phyloP scores from a whole-genome alignment of 2,888 invertebrate species.

The Hydriomena furcata region DNA sequence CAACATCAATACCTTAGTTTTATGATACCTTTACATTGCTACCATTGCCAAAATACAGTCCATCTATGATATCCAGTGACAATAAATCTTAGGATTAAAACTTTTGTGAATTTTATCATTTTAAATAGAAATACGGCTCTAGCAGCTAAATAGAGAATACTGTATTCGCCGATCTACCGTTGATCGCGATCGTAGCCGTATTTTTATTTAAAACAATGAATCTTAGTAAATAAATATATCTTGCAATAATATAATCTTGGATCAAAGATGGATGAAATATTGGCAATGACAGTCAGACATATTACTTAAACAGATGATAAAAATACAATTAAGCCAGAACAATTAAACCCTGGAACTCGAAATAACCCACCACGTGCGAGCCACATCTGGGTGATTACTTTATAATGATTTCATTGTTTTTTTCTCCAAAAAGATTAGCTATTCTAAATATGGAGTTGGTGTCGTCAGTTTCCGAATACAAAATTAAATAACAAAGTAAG shows the following conservation, averaged over 20 bases:
- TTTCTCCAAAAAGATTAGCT: no score
- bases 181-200: no score
- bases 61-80: background rate
- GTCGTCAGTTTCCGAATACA: no score
- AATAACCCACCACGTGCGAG: slow-evolving; percentile 20
- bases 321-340: background rate
- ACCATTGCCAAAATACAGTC: background rate
- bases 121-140: no score
- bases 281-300: slow-evolving; percentile 7
- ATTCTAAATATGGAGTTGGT: no score
- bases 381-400: slow-evolving; percentile 2
- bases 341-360: slow-evolving; percentile 6
- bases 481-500: no score
- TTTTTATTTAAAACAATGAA: no score
- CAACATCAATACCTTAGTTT: slow-evolving; percentile 59
- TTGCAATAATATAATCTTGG: no score
- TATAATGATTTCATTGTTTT: background rate
- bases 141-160: no score
- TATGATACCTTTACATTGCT: slow-evolving; percentile 26
- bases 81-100: background rate
- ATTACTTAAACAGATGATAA: slow-evolving; percentile 4
- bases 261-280: slow-evolving; percentile 3
- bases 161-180: no score
- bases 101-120: no score
- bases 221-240: no score